Evolutionary conservation across 2,113 vertebrate species (phyloP), one percentile per base, ranked within the genome.

Genomic region (Sinocyclocheilus grahami): DNA sequence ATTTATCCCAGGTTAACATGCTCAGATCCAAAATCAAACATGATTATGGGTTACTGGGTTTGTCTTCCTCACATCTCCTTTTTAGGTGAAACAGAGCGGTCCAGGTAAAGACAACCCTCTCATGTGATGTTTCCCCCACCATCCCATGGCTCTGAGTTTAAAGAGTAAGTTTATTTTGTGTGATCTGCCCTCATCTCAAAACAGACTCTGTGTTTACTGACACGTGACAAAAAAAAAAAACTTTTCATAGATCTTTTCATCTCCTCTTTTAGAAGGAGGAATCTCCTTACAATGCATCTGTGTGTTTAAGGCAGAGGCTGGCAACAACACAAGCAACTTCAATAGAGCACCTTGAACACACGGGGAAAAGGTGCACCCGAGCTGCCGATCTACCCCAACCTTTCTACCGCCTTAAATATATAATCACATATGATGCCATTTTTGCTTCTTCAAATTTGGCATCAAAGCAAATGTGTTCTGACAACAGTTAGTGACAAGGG

Each of bases 401-500:
- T 94, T 92, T 93, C 92, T 93, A 91, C 93, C 65, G 93, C 84
- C 94, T 95, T 96, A 92, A 94, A 95, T 95, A 92, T 95, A 93
- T 96, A 95, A 95, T 95, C 91, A 94, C 93, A 94, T 95, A 94
- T 93, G 93, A 89, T 90, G 95, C 96, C 94, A 95, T 96, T 96
- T 96, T 96, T 92, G 90, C 93, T 92, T 93, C 92, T 93, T 95
- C 95, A 94, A 94, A 95, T 95, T 96, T 95, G 94, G 93, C 96
- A 95, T 97, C 96, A 97, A 97, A 97, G 97, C 95, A 97, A 98
- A 98, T 96, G 95, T 96, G 97, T 97, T 96, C 94, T 96, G 96
- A 98, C 97, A 97, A 98, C 96, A 96, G 96, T 96, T 96, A 96
- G 97, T 97, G 98, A 98, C 97, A 97, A 96, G 96, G 93, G 94